Evolutionary conservation across 2,888 invertebrate genomes (phyloP).

Genomic region (Andrena bicolor): DNA sequence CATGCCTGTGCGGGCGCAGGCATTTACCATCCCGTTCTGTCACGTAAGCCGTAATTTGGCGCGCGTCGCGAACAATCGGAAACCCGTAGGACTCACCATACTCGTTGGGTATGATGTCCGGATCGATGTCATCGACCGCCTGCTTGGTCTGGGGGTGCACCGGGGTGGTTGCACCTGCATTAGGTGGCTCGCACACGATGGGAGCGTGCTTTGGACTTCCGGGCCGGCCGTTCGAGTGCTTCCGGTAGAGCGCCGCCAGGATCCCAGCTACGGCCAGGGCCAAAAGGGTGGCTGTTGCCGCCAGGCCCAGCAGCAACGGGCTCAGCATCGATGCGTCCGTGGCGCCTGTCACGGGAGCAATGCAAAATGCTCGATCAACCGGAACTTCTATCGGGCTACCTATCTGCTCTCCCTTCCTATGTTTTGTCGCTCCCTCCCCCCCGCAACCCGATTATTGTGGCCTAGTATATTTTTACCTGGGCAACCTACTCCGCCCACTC

Average conservation of each 20-base stretch:
- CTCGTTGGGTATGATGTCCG: conserved; percentile 95
- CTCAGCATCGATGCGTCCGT: conserved; percentile 86
- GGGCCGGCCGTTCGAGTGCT: conserved; percentile 79
- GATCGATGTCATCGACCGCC: conserved; percentile 90
- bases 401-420: conserved; percentile 36
- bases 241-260: conserved; percentile 90
- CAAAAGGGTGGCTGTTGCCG: conserved; percentile 91
- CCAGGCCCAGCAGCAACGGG: conserved; percentile 91
- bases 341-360: conserved; percentile 73
- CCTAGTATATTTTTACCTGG: conserved; percentile 49
- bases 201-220: conserved; percentile 83
- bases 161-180: conserved; percentile 84
- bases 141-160: conserved; percentile 86
- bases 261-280: conserved; percentile 92
- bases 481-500: background rate
- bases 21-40: background rate
- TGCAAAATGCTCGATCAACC: conserved; percentile 72
- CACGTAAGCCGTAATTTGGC: conserved; percentile 30
- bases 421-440: background rate
- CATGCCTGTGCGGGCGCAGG: background rate
- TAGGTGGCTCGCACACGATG: conserved; percentile 82
- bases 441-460: conserved; percentile 44
- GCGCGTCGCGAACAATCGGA: conserved; percentile 48
- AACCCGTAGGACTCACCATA: conserved; percentile 88
- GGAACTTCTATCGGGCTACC: conserved; percentile 65